Evolutionary conservation across 2,888 invertebrate genomes (phyloP).

Genomic region (Rhopalosiphum nymphaeae): DNA sequence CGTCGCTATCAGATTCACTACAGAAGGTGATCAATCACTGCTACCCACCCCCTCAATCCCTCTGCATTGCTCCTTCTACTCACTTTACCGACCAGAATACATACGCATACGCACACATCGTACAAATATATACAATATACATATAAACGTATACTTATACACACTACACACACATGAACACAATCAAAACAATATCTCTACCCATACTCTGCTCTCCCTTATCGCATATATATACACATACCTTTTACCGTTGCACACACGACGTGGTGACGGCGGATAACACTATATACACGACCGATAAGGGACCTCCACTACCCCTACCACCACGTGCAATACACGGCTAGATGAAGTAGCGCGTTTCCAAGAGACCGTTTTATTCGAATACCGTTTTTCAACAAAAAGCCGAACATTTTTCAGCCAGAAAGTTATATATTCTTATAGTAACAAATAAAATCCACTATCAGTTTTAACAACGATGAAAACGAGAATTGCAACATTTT

Average conservation of each 20-base stretch:
- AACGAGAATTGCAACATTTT: neutral
- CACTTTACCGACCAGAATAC: conserved; percentile 11
- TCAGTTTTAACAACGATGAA: neutral
- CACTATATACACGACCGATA: conserved; percentile 39
- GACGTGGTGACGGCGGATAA: conserved; percentile 31
- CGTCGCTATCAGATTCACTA: conserved; percentile 66
- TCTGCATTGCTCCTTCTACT: conserved; percentile 41
- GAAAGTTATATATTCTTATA: neutral
- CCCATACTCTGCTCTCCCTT: neutral
- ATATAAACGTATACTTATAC: neutral
- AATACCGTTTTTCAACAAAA: neutral
- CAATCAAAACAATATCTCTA: conserved; percentile 62
- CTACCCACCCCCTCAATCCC: conserved; percentile 54
- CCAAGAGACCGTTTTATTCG: neutral
- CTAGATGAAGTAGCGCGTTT: neutral
- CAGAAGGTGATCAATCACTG: conserved; percentile 62
- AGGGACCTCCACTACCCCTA: neutral
- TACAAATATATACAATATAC: neutral
- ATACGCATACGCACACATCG: neutral
- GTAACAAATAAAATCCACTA: neutral
- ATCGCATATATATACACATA: neutral
- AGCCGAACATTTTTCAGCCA: neutral
- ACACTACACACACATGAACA: neutral
- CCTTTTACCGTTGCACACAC: conserved; percentile 37
- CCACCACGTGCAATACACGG: neutral